A percentile compares a stretch with the other conserved stretches of the same genome.
phyloP scores from a whole-genome alignment of 2,888 invertebrate genomes.

The Acholoe squamosa region DNA sequence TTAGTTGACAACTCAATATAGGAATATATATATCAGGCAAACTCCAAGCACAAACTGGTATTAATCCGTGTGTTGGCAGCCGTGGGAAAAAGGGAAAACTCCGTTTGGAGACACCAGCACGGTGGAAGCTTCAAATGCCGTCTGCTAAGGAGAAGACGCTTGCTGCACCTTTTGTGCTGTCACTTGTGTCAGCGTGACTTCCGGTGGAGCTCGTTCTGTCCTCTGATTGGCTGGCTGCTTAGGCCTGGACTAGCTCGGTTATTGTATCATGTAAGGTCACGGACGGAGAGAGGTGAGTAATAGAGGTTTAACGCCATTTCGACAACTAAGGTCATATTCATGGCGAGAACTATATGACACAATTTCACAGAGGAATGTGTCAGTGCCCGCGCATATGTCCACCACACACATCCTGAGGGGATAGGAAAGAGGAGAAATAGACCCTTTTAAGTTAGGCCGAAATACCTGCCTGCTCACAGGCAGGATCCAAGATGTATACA shows the following conservation, averaged over 20 bases:
- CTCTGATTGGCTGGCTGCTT: constrained; percentile 42
- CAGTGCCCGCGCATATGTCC: no score
- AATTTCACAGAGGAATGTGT: no score
- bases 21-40: neutral
- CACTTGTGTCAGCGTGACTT: constrained; percentile 20
- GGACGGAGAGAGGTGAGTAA: neutral
- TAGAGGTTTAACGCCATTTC: no score
- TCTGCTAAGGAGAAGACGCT: constrained; percentile 4
- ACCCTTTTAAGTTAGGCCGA: no score
- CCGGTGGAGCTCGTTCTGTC: neutral
- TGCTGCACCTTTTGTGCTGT: constrained; percentile 13
- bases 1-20: neutral
- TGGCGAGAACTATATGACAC: no score
- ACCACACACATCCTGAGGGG: no score
- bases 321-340: no score
- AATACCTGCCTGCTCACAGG: no score
- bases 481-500: no score
- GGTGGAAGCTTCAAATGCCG: neutral
- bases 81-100: neutral
- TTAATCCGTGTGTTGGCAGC: constrained; percentile 27
- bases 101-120: neutral
- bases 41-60: neutral
- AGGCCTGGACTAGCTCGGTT: neutral
- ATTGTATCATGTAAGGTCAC: constrained; percentile 43
- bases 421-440: no score